Conservation (phyloP, 2,888 invertebrate genomes). For the Congeria kusceri region DNA sequence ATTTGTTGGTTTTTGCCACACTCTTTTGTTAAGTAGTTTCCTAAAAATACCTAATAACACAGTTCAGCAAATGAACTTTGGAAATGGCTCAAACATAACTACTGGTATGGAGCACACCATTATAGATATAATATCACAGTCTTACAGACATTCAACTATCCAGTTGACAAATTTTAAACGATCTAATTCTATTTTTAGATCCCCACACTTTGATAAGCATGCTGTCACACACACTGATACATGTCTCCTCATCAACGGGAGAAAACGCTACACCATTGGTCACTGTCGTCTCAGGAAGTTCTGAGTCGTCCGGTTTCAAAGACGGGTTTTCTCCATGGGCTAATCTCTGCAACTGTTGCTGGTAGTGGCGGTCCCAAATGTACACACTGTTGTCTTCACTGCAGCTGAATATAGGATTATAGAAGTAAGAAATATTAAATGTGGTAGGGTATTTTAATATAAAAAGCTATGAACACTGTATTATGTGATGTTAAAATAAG, state of each 20-base stretch:
- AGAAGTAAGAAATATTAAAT: no score
- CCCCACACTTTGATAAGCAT: slow-evolving; percentile 65
- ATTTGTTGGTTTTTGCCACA: no score
- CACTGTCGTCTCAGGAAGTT: slow-evolving; percentile 35
- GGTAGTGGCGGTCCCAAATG: slow-evolving; percentile 66
- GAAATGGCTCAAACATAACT: no score
- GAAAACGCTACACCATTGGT: slow-evolving; percentile 67
- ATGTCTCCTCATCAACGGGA: slow-evolving; percentile 61
- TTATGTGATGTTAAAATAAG: no score
- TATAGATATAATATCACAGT: no score
- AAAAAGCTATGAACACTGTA: no score
- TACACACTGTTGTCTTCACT: slow-evolving; percentile 67
- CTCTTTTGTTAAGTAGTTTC: no score
- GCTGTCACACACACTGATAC: slow-evolving; percentile 69
- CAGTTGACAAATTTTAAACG: background rate
- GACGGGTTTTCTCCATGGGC: slow-evolving; percentile 33
- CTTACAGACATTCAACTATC: no score
- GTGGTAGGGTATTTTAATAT: no score
- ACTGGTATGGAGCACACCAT: no score
- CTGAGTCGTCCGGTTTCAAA: slow-evolving; percentile 2
- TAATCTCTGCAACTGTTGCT: slow-evolving; percentile 48
- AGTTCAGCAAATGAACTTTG: no score
- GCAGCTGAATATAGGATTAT: slow-evolving; percentile 69
- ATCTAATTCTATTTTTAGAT: slow-evolving; percentile 58
- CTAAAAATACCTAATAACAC: no score